Percentiles rank a stretch among this genome's conserved stretches.
Evolutionary conservation across 2,113 vertebrate genomes (phyloP).

Genomic region (Oxygymnocypris stewartii): DNA sequence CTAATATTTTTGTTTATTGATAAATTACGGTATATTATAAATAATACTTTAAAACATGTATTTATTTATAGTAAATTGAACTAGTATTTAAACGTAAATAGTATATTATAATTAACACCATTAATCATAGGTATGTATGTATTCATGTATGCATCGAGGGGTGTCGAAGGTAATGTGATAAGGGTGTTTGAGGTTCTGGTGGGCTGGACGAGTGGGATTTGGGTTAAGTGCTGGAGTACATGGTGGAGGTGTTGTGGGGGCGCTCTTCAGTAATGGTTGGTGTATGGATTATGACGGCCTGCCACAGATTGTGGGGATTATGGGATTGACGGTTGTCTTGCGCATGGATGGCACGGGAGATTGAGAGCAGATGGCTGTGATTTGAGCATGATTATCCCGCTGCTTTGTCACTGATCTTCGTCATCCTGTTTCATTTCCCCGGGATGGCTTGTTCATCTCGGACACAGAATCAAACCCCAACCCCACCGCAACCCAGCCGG

Average conservation of each 20-base stretch:
- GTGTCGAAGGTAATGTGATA: constrained; percentile 26
- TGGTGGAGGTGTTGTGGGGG: constrained; percentile 8
- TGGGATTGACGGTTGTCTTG: constrained; percentile 74
- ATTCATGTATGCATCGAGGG: not conserved
- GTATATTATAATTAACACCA: too few relatives aligned
- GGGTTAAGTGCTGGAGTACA: not conserved
- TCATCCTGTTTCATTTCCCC: constrained; percentile 75
- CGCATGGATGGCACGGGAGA: constrained; percentile 71
- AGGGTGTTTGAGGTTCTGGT: not conserved
- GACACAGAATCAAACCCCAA: constrained; percentile 64
- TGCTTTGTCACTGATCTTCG: constrained; percentile 74
- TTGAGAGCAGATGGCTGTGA: constrained; percentile 82
- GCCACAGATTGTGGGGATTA: constrained; percentile 78
- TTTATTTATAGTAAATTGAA: too few relatives aligned
- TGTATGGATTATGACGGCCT: constrained; percentile 71
- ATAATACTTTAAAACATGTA: too few relatives aligned
- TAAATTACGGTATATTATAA: too few relatives aligned
- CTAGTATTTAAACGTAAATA: too few relatives aligned
- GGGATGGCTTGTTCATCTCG: constrained; percentile 65
- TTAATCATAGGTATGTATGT: too few relatives aligned
- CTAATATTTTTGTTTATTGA: too few relatives aligned
- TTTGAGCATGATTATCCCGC: constrained; percentile 75
- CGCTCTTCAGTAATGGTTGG: constrained; percentile 15
- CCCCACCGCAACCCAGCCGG: constrained; percentile 55
- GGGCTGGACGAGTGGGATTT: constrained; percentile 15